Base-by-base conservation (phyloP, 1,140 invertebrate genomes). In the Oryzaephilus surinamensis region DNA sequence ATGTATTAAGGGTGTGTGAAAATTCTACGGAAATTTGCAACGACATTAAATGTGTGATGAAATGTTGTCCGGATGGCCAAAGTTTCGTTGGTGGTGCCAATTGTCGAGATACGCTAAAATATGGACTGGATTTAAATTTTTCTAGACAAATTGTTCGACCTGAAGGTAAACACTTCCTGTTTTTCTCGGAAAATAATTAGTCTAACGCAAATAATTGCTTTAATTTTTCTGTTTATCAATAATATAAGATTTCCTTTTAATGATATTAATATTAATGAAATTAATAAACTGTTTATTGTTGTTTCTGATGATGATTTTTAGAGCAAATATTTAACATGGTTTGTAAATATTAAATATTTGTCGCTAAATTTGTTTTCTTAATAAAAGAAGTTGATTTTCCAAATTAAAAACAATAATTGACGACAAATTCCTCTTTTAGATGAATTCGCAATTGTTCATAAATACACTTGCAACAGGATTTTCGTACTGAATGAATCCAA, bases 51-150 rank as follows among this genome's bases (percentile, higher is more conserved):
- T 57, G 55, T 32, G 31, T 55, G 10, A 40, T 35, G 18, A 57
- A 57, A 45, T 55, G 55, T 38, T 57, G 55, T 37, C 46, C 48
- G 4, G 52, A 55, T 43, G 52, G 52, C 2, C 50, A 55, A 21
- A 55, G 52, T 30, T 55, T 38, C 17, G 46, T 55, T 8, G 40
- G 38, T 12, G 50, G 50, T 19, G 8, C 32, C 1, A 37, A 35
- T 7, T 55, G 52, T 38, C 12, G 17, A 13, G 41, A 55, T 36
- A 55, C 50, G 0, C 51, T 45, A 24, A 21, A 24, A 6, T 26
- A 50, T 26, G 52, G 52, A 6, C 6, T 52, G 14, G 36, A 43
- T 41, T 26, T 42, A 33, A 6, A n/a, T 41, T 47, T 48, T 33
- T 37, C 21, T 0, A 31, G 32, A 32, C 39, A 13, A 13, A 34